These are phyloP conservation scores for Hippocampus barbouri DNA, from an alignment of 2,113 vertebrate species.

Conservation along the genomic window DNA sequence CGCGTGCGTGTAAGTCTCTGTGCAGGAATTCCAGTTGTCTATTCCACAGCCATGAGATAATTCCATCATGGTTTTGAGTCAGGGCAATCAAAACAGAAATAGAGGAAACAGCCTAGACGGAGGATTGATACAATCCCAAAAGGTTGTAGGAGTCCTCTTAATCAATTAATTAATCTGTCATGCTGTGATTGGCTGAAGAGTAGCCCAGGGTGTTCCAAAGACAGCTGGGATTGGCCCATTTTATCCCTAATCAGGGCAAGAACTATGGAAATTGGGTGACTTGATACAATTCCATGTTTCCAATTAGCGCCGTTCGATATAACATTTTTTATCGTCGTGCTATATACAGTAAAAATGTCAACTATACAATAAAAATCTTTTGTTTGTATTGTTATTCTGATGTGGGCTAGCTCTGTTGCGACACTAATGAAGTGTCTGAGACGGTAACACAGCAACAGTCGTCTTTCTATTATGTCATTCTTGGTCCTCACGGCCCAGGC, in stretches of 20 bases:
- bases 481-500: too few relatives aligned
- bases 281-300: too few relatives aligned
- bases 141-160: not conserved
- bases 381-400: too few relatives aligned
- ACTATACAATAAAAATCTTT: too few relatives aligned
- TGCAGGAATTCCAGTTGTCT: constrained; percentile 8
- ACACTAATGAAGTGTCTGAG: too few relatives aligned
- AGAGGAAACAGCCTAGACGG: not conserved
- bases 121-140: not conserved
- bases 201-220: not conserved
- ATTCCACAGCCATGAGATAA: constrained; percentile 13
- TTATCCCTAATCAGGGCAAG: not conserved
- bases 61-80: constrained; percentile 9
- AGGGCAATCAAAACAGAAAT: constrained; percentile 1
- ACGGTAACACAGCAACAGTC: too few relatives aligned
- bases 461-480: too few relatives aligned
- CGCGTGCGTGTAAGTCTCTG: constrained; percentile 9
- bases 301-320: too few relatives aligned
- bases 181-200: not conserved
- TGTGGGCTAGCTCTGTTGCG: too few relatives aligned
- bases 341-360: too few relatives aligned
- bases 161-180: not conserved
- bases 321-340: too few relatives aligned
- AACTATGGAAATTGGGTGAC: not conserved
- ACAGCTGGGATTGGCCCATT: not conserved